Evolutionary conservation across 2,797 vertebrate genomes (phyloP).

Genomic region (Decapterus maruadsi): DNA sequence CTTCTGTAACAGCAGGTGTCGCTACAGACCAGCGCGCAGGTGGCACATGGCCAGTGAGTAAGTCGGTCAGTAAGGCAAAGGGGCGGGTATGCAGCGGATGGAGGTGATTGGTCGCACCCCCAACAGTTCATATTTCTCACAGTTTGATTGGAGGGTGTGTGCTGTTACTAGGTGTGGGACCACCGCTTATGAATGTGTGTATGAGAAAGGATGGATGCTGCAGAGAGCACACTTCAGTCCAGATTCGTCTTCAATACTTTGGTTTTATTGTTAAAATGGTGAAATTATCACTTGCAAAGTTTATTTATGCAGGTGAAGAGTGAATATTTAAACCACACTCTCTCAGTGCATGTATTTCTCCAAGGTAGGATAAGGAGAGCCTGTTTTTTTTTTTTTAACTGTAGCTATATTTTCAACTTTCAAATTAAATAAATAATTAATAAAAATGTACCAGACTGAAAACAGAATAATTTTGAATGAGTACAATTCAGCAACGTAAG

Average conservation of each 20-base stretch:
- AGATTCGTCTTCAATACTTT: background rate
- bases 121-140: constrained; percentile 67
- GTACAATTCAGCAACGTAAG: background rate
- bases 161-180: constrained; percentile 69
- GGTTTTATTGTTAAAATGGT: constrained; percentile 1
- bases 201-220: constrained; percentile 1
- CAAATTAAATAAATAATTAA: background rate
- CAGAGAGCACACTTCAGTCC: background rate
- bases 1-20: constrained; percentile 57
- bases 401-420: background rate
- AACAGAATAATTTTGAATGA: constrained; percentile 11
- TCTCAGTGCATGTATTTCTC: background rate
- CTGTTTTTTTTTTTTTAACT: background rate
- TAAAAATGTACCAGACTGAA: background rate
- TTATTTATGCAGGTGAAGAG: background rate
- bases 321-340: background rate
- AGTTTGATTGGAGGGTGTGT: constrained; percentile 72
- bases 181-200: constrained; percentile 39
- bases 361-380: too few relatives aligned
- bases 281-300: background rate
- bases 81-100: constrained; percentile 67
- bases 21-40: constrained; percentile 29
- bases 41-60: constrained; percentile 31
- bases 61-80: constrained; percentile 79
- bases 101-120: constrained; percentile 84